Percentiles rank a stretch among this genome's conserved stretches.
Conservation (phyloP, 2,113 vertebrate species). For the Callipepla squamata region DNA sequence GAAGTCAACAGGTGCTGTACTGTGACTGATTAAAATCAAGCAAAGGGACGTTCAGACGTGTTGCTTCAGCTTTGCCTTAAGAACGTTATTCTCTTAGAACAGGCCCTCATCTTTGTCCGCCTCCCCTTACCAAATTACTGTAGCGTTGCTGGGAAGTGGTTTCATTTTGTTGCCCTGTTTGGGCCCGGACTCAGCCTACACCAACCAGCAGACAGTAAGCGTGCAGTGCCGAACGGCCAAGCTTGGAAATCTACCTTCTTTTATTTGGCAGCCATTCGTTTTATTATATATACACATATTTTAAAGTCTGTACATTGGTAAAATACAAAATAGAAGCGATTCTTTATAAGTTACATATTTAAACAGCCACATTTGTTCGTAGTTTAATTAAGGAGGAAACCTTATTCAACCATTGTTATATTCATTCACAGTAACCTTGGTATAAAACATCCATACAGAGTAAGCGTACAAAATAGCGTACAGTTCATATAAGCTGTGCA, state of each 20-base stretch:
- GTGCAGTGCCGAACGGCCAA: neutral
- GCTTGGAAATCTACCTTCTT: slow-evolving; percentile 49
- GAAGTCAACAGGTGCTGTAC: neutral
- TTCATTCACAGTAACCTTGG: slow-evolving; percentile 77
- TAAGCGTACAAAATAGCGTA: slow-evolving; percentile 80
- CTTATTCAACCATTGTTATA: slow-evolving; percentile 48
- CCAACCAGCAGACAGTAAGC: neutral
- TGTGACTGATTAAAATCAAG: neutral
- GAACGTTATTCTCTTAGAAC: neutral
- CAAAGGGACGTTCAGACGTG: neutral
- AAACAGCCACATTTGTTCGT: slow-evolving; percentile 61
- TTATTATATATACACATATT: slow-evolving; percentile 83
- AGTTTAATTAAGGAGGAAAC: slow-evolving; percentile 22
- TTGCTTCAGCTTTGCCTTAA: neutral
- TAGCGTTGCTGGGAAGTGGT: neutral
- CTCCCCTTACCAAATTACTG: neutral
- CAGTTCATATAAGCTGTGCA: slow-evolving; percentile 81
- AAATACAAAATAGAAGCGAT: slow-evolving; percentile 83
- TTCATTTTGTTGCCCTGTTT: neutral
- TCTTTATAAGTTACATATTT: slow-evolving; percentile 84
- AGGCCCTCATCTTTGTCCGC: neutral
- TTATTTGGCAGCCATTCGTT: slow-evolving; percentile 74
- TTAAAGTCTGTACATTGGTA: slow-evolving; percentile 80
- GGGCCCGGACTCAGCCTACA: neutral
- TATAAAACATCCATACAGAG: slow-evolving; percentile 83